phyloP scores from a whole-genome alignment of 2,888 invertebrate genomes.

The Dione juno region DNA sequence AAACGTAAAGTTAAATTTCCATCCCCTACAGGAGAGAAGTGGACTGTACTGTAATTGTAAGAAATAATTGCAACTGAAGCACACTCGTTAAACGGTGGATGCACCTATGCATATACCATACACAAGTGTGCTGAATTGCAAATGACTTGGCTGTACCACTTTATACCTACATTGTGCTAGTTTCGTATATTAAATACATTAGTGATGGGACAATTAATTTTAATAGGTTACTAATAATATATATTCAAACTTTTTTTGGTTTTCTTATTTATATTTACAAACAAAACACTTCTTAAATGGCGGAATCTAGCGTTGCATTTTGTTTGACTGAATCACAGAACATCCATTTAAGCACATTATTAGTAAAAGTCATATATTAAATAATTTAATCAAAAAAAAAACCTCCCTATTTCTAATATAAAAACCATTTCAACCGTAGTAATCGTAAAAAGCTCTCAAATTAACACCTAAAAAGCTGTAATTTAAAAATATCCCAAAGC shows the following conservation, averaged over 20 bases:
- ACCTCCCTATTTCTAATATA: no score
- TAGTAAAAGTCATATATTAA: no score
- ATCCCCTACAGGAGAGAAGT: neutral
- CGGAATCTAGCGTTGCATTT: no score
- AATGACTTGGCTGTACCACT: conserved; percentile 24
- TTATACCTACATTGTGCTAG: neutral
- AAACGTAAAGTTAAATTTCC: conserved; percentile 3
- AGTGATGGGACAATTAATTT: neutral
- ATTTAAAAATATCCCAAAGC: neutral
- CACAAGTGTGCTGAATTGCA: conserved; percentile 1
- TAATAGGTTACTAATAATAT: no score
- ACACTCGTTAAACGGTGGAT: conserved; percentile 18
- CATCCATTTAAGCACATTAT: no score
- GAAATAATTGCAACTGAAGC: conserved; percentile 25
- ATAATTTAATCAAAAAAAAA: no score
- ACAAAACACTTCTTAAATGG: no score
- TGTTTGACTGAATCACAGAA: no score
- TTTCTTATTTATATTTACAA: no score
- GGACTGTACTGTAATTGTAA: conserved; percentile 16
- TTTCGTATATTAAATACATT: conserved; percentile 11
- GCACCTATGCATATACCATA: conserved; percentile 2
- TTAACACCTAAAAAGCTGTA: neutral
- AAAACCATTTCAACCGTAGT: neutral
- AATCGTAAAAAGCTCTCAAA: neutral
- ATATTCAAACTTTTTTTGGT: no score